phyloP scores from a whole-genome alignment of 2,888 invertebrate genomes.

The Horisme vitalbata region DNA sequence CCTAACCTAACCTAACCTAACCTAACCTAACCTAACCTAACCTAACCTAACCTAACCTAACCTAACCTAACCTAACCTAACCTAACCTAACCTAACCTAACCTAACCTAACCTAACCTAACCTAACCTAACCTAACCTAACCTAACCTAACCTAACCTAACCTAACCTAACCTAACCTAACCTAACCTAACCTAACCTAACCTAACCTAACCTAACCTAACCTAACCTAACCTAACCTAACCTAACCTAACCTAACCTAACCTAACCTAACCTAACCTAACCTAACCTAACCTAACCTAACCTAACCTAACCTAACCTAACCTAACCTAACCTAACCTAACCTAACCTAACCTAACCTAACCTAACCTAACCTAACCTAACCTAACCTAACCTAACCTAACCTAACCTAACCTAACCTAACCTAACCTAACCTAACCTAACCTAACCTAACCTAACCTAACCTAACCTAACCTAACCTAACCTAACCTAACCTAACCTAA shows the following conservation, averaged over 20 bases:
- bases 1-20: slow-evolving; percentile 2
- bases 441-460: no score
- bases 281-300: slow-evolving; percentile 3
- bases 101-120: slow-evolving; percentile 3
- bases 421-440: slow-evolving; percentile 6
- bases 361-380: slow-evolving; percentile 3
- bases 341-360: slow-evolving; percentile 3
- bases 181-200: slow-evolving; percentile 2
- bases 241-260: slow-evolving; percentile 1
- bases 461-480: slow-evolving; percentile 17
- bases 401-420: slow-evolving; percentile 3
- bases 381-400: slow-evolving; percentile 3
- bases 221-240: slow-evolving; percentile 1
- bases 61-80: slow-evolving; percentile 3
- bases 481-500: no score
- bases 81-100: slow-evolving; percentile 3
- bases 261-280: slow-evolving; percentile 3
- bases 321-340: no score
- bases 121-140: slow-evolving; percentile 3
- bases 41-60: slow-evolving; percentile 3
- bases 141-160: slow-evolving; percentile 3
- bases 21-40: slow-evolving; percentile 1
- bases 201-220: slow-evolving; percentile 2
- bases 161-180: slow-evolving; percentile 3
- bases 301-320: slow-evolving; percentile 3